Percentiles rank a stretch among this genome's conserved stretches.
These are phyloP conservation scores for Craniophora ligustri DNA, from an alignment of 2,888 invertebrate species.

Conservation along the genomic window DNA sequence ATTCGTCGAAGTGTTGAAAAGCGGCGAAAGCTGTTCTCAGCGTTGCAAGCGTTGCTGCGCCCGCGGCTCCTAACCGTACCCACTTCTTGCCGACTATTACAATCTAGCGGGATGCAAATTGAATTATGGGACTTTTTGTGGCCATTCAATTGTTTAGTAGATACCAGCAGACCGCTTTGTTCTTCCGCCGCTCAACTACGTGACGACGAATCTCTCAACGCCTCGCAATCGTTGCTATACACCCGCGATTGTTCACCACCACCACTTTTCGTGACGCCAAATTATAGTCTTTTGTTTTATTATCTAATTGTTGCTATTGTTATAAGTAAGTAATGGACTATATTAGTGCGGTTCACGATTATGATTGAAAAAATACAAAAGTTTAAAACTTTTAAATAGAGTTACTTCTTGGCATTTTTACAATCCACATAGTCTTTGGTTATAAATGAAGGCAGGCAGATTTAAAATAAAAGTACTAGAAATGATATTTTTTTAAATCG, in stretches of 20 bases:
- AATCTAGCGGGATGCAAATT: slow-evolving; percentile 88
- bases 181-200: slow-evolving; percentile 81
- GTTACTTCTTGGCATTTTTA: slow-evolving; percentile 2
- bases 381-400: slow-evolving; percentile 7
- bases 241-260: slow-evolving; percentile 77
- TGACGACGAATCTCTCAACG: slow-evolving; percentile 84
- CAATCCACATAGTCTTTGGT: background rate
- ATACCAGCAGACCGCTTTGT: slow-evolving; percentile 76
- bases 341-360: slow-evolving; percentile 63
- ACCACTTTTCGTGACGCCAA: slow-evolving; percentile 80
- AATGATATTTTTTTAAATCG: no score
- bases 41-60: slow-evolving; percentile 69
- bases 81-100: slow-evolving; percentile 78
- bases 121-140: slow-evolving; percentile 88
- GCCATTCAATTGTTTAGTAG: slow-evolving; percentile 82
- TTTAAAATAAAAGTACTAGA: no score
- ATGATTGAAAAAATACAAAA: slow-evolving; percentile 54
- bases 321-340: slow-evolving; percentile 73
- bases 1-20: slow-evolving; percentile 86
- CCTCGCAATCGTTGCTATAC: slow-evolving; percentile 75
- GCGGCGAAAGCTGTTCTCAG: slow-evolving; percentile 86
- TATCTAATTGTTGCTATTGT: slow-evolving; percentile 86
- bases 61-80: slow-evolving; percentile 78
- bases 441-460: background rate
- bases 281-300: slow-evolving; percentile 86